phyloP scores from a whole-genome alignment of 2,888 invertebrate species.

The Ochropleura plecta region DNA sequence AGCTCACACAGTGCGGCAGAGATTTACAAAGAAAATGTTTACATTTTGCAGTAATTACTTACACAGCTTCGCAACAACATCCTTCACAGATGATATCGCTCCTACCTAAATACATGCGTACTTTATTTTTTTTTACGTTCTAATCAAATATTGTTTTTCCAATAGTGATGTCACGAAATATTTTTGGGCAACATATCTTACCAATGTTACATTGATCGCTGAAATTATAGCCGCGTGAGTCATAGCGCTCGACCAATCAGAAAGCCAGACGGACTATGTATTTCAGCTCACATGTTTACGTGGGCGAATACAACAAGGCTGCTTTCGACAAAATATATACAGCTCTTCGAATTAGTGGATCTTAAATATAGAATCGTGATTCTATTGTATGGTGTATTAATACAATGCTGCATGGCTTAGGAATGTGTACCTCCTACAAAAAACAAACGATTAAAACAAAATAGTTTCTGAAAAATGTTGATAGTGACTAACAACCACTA shows the following conservation, averaged over 20 bases:
- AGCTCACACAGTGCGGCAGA: conserved; percentile 4
- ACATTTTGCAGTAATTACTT: conserved; percentile 3
- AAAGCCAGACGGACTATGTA: conserved; percentile 73
- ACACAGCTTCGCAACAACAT: conserved; percentile 12
- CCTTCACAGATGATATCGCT: not conserved
- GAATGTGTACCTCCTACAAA: conserved; percentile 25
- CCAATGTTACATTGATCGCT: conserved; percentile 83
- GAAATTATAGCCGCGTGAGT: conserved; percentile 84
- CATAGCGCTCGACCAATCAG: conserved; percentile 78
- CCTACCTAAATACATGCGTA: not conserved
- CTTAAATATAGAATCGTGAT: conserved; percentile 78
- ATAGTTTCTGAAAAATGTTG: not conserved
- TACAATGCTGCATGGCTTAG: conserved; percentile 42
- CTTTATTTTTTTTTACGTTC: conserved; percentile 42
- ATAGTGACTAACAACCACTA: not conserved
- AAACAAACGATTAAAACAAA: conserved; percentile 3
- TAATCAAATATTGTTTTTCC: conserved; percentile 67
- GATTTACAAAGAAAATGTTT: conserved; percentile 10
- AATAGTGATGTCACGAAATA: conserved; percentile 73
- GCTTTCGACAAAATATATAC: conserved; percentile 81
- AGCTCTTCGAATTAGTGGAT: conserved; percentile 77
- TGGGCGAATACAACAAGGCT: conserved; percentile 87
- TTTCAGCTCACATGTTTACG: conserved; percentile 80
- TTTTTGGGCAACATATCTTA: conserved; percentile 78
- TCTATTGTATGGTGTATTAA: conserved; percentile 59